phyloP scores from a whole-genome alignment of 2,888 invertebrate genomes.

The Cacoxenus indagator region DNA sequence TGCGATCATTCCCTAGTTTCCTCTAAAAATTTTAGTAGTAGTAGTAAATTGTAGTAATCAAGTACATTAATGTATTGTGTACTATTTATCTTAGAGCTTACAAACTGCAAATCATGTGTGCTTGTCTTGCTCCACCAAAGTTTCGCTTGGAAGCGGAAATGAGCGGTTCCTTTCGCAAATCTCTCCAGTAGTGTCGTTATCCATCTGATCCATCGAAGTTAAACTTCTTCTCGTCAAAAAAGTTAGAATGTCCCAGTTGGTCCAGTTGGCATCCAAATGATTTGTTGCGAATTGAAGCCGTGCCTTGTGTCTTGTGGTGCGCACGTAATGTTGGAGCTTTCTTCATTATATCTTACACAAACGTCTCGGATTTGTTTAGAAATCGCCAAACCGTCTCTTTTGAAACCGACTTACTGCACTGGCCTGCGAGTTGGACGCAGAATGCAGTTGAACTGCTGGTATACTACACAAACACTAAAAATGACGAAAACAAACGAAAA shows the following conservation, averaged over 20 bases:
- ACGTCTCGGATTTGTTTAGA: background rate
- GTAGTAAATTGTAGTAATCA: too few relatives aligned
- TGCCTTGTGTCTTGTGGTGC: background rate
- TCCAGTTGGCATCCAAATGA: background rate
- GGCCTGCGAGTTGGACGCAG: conserved; percentile 30
- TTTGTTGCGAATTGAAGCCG: too few relatives aligned
- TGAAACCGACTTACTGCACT: background rate
- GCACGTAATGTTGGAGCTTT: background rate
- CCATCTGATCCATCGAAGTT: too few relatives aligned
- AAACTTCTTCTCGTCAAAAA: too few relatives aligned
- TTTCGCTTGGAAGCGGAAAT: background rate
- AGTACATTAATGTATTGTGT: too few relatives aligned
- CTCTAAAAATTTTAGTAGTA: too few relatives aligned
- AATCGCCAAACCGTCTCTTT: background rate
- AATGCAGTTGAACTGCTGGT: conserved; percentile 12
- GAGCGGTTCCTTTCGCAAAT: background rate
- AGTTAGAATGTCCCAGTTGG: too few relatives aligned
- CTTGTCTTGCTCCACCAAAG: background rate
- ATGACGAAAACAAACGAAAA: too few relatives aligned
- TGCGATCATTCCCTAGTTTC: background rate
- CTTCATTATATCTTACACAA: background rate
- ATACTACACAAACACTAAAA: too few relatives aligned
- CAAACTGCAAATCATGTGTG: background rate
- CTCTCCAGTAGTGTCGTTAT: too few relatives aligned
- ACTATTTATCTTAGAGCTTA: background rate